Evolutionary conservation across 1,140 invertebrate genomes (phyloP).

Genomic region (Drosophila paulistorum): DNA sequence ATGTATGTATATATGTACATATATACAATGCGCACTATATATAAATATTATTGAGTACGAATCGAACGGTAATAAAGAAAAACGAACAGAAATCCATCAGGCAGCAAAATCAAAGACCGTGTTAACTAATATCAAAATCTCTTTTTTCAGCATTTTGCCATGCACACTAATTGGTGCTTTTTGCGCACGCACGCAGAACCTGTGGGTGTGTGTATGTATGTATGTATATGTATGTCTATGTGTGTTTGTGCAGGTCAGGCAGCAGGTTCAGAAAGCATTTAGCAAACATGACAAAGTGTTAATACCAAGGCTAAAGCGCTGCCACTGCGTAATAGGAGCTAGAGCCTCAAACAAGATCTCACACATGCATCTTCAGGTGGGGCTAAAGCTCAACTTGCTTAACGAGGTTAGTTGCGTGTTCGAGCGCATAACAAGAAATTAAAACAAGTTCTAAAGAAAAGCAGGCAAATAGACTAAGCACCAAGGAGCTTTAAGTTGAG

Average conservation of each 20-base stretch:
- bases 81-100: conserved; percentile 57
- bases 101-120: conserved; percentile 62
- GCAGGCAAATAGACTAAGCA: conserved; percentile 5
- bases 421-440: conserved; percentile 59
- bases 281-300: conserved; percentile 73
- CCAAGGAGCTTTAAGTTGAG: not conserved
- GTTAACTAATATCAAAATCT: conserved; percentile 68
- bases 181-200: conserved; percentile 45
- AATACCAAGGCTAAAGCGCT: conserved; percentile 61
- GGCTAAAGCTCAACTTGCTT: conserved; percentile 46
- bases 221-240: not conserved
- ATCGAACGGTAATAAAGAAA: conserved; percentile 12
- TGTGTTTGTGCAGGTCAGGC: conserved; percentile 14
- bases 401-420: conserved; percentile 62
- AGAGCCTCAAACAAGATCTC: conserved; percentile 30
- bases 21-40: conserved; percentile 15
- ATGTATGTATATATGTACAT: not conserved
- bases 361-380: conserved; percentile 26
- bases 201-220: not conserved
- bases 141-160: conserved; percentile 33
- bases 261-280: conserved; percentile 57
- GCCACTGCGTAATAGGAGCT: conserved; percentile 4
- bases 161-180: conserved; percentile 69
- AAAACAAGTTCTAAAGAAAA: conserved; percentile 50
- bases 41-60: conserved; percentile 75